Conservation (phyloP, 2,797 vertebrate genomes). For the Acanthiza pusilla region DNA sequence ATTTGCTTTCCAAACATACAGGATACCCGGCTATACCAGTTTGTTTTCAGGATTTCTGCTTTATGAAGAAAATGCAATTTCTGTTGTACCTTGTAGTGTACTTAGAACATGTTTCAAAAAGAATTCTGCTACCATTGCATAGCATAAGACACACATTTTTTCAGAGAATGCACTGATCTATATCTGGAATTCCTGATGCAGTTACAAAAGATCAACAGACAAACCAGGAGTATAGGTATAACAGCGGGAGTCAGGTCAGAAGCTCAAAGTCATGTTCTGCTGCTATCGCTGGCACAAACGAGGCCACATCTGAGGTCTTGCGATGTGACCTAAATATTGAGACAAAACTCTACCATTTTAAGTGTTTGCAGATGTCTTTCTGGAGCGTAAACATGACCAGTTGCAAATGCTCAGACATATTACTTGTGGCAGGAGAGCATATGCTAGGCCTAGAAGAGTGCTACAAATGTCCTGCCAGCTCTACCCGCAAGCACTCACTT, state of each 20-base stretch:
- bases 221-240: neutral
- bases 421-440: conserved; percentile 19
- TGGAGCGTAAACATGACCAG: conserved; percentile 26
- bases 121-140: neutral
- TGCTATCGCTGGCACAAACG: neutral
- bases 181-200: neutral
- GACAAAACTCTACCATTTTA: neutral
- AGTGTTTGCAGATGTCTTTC: conserved; percentile 51
- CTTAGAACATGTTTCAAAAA: neutral
- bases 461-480: conserved; percentile 12
- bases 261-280: neutral
- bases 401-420: conserved; percentile 32
- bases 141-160: neutral
- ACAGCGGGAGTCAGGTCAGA: neutral
- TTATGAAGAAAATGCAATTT: neutral
- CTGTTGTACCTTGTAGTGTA: neutral
- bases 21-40: neutral
- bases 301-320: conserved; percentile 5
- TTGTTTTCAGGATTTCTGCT: neutral
- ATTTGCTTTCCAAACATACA: neutral
- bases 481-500: neutral
- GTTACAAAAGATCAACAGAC: neutral
- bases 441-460: neutral
- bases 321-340: conserved; percentile 37
- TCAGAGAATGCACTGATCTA: neutral